Percentiles rank a stretch among this genome's conserved stretches.
phyloP scores from a whole-genome alignment of 2,797 vertebrate genomes.

The Lacerta bilineata region DNA sequence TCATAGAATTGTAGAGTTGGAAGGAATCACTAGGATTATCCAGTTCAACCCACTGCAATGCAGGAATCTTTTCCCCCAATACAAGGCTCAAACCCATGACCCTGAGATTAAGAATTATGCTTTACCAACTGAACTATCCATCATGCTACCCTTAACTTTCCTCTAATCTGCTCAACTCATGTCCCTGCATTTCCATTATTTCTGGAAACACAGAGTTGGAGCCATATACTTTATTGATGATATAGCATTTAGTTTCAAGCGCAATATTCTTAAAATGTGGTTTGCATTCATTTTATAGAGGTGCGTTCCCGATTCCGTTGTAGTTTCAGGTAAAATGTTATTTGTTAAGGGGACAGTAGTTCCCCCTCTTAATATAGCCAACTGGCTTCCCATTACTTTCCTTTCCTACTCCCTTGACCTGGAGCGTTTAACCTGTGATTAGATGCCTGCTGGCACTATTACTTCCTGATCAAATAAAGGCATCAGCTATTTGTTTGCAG shows the following conservation, averaged over 20 bases:
- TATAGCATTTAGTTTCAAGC: not conserved
- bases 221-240: not conserved
- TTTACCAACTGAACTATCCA: too few relatives aligned
- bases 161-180: not conserved
- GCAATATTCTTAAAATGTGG: not conserved
- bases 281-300: not conserved
- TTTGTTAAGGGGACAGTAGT: not conserved
- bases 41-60: too few relatives aligned
- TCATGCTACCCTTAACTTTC: not conserved
- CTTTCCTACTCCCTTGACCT: not conserved
- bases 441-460: constrained; percentile 41
- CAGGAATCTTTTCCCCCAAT: too few relatives aligned
- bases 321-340: not conserved
- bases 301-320: not conserved
- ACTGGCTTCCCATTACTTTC: not conserved
- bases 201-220: not conserved
- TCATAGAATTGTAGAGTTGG: too few relatives aligned
- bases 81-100: too few relatives aligned
- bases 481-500: constrained; percentile 32
- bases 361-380: not conserved
- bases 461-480: constrained; percentile 24
- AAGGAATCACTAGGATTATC: too few relatives aligned
- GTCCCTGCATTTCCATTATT: not conserved
- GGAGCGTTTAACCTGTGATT: constrained; percentile 51
- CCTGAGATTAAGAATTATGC: too few relatives aligned